Conservation (phyloP, 2,888 invertebrate species). For the Anodontia alba region DNA sequence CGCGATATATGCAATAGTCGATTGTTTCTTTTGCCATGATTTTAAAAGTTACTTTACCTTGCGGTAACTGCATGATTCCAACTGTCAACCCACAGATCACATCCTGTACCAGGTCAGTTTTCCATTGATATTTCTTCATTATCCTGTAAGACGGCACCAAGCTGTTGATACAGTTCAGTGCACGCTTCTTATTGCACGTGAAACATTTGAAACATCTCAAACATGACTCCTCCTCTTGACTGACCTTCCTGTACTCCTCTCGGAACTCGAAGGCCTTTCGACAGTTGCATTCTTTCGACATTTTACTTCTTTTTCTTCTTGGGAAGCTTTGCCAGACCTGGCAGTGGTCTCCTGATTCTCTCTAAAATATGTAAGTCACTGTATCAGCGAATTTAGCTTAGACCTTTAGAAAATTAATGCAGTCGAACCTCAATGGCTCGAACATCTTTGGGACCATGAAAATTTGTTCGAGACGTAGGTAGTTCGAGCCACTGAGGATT, state of each 20-base stretch:
- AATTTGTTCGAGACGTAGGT: too few species aligned
- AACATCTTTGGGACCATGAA: too few species aligned
- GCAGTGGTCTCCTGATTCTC: neutral
- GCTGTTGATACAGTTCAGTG: conserved; percentile 59
- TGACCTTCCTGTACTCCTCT: conserved; percentile 45
- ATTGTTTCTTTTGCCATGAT: too few species aligned
- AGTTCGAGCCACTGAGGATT: too few species aligned
- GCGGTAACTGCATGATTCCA: conserved; percentile 86
- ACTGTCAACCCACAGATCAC: conserved; percentile 94
- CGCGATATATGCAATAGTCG: too few species aligned
- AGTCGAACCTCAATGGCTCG: too few species aligned
- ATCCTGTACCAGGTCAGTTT: conserved; percentile 89
- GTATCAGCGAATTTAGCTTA: too few species aligned
- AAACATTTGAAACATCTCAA: conserved; percentile 20
- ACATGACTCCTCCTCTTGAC: conserved; percentile 13
- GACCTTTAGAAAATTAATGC: too few species aligned
- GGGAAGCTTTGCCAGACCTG: neutral
- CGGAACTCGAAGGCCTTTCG: conserved; percentile 55
- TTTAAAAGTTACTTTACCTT: too few species aligned
- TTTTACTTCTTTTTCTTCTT: conserved; percentile 6
- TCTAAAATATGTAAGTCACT: too few species aligned
- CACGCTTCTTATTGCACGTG: conserved; percentile 63
- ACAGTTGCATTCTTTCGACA: conserved; percentile 29
- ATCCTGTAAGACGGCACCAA: conserved; percentile 81
- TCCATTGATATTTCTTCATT: conserved; percentile 79